Evolutionary conservation across 1,140 invertebrate species (phyloP).

Genomic region (Hylaeus volcanicus): DNA sequence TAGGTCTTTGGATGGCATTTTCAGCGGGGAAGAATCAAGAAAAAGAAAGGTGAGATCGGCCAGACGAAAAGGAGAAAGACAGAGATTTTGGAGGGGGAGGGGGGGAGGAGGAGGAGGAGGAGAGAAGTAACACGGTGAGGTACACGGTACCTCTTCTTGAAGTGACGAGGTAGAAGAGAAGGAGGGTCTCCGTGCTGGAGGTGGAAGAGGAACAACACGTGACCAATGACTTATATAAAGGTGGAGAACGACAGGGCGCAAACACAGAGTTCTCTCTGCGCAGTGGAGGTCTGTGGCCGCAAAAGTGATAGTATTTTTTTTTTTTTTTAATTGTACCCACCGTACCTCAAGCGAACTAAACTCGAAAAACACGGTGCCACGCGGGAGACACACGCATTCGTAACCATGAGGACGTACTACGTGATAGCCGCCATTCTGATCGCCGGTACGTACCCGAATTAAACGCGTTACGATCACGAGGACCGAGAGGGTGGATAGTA

Average conservation of each 20-base stretch:
- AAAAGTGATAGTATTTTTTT: constrained; percentile 59
- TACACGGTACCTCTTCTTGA: constrained; percentile 68
- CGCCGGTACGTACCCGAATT: constrained; percentile 76
- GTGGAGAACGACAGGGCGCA: constrained; percentile 74
- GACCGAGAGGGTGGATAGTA: constrained; percentile 30
- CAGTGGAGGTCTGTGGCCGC: constrained; percentile 66
- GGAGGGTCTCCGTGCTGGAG: constrained; percentile 18
- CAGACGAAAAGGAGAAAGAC: constrained; percentile 28
- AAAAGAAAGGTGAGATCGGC: constrained; percentile 39
- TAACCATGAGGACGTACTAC: constrained; percentile 77
- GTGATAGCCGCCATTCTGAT: constrained; percentile 78
- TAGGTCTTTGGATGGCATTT: constrained; percentile 64
- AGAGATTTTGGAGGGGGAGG: not conserved
- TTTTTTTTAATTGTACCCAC: constrained; percentile 47
- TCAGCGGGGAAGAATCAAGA: constrained; percentile 44
- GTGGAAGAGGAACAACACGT: constrained; percentile 75
- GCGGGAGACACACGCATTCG: constrained; percentile 33
- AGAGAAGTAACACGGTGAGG: constrained; percentile 40
- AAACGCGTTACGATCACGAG: constrained; percentile 19
- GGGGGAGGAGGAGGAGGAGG: constrained; percentile 5
- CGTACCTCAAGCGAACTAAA: constrained; percentile 14
- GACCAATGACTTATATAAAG: constrained; percentile 80
- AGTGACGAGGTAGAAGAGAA: constrained; percentile 55
- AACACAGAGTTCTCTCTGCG: constrained; percentile 78
- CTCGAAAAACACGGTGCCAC: constrained; percentile 16